Conservation (phyloP, 2,888 invertebrate genomes). For the Sinopyrophorus schimmeli region DNA sequence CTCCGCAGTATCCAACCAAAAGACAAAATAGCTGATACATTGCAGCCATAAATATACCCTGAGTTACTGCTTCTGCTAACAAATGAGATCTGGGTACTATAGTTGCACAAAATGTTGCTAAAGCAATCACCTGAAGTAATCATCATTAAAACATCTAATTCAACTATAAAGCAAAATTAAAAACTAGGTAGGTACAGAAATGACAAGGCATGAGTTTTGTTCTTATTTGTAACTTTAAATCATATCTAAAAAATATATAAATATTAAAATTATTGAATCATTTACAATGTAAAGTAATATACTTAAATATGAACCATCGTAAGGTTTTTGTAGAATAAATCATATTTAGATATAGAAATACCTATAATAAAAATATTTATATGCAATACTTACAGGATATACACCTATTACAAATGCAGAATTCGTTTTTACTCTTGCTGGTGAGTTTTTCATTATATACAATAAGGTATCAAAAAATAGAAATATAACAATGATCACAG, state of each 20-base stretch:
- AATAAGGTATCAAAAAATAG: slow-evolving; percentile 61
- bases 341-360: background rate
- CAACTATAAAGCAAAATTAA: too few species aligned
- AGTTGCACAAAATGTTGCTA: slow-evolving; percentile 61
- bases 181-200: too few species aligned
- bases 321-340: too few species aligned
- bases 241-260: too few species aligned
- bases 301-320: too few species aligned
- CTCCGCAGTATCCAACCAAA: slow-evolving; percentile 67
- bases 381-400: slow-evolving; percentile 62
- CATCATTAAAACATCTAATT: too few species aligned
- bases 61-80: slow-evolving; percentile 69
- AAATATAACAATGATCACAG: slow-evolving; percentile 57
- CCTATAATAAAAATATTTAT: slow-evolving; percentile 1
- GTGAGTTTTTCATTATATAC: slow-evolving; percentile 60
- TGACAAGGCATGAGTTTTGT: too few species aligned
- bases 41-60: slow-evolving; percentile 69
- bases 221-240: too few species aligned
- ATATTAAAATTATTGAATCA: too few species aligned
- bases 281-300: too few species aligned
- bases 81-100: slow-evolving; percentile 68
- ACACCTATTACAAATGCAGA: slow-evolving; percentile 63
- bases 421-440: slow-evolving; percentile 59
- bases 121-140: slow-evolving; percentile 63
- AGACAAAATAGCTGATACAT: slow-evolving; percentile 72